A percentile compares a stretch with the other conserved stretches of the same genome.
Evolutionary conservation across 2,888 invertebrate genomes (phyloP).

Genomic region (Cynaeus angustus): DNA sequence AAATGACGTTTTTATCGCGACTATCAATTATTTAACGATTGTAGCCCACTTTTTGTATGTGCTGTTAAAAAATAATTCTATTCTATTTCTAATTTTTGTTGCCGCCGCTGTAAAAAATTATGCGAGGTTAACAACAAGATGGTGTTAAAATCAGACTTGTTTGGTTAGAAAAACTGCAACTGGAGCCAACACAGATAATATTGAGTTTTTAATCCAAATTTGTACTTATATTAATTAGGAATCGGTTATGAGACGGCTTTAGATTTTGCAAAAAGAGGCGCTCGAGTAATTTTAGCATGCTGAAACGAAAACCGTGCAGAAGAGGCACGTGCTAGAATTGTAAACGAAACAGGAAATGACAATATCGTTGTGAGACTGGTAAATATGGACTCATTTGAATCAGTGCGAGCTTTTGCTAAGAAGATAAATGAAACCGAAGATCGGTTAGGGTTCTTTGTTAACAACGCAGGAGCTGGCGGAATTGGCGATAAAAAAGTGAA

Average conservation of each 20-base stretch:
- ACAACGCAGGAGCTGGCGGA: constrained; percentile 70
- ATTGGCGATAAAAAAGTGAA: constrained; percentile 62
- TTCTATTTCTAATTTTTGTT: too few relatives aligned
- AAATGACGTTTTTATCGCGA: too few relatives aligned
- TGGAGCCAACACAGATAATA: too few relatives aligned
- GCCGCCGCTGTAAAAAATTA: too few relatives aligned
- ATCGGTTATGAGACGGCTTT: constrained; percentile 65
- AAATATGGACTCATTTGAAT: constrained; percentile 59
- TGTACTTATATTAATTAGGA: too few relatives aligned
- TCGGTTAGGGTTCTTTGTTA: constrained; percentile 68
- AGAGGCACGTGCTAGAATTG: constrained; percentile 50
- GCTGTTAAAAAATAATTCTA: too few relatives aligned
- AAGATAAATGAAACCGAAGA: constrained; percentile 64
- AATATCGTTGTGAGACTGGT: constrained; percentile 59
- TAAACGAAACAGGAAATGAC: constrained; percentile 53
- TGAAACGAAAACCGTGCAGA: constrained; percentile 62
- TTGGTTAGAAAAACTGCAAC: too few relatives aligned
- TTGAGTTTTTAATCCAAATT: too few relatives aligned
- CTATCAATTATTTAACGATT: too few relatives aligned
- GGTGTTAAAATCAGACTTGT: too few relatives aligned
- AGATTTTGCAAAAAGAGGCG: constrained; percentile 69
- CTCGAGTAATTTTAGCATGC: constrained; percentile 72
- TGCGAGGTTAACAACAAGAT: too few relatives aligned
- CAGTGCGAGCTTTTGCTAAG: constrained; percentile 70
- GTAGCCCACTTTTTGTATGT: too few relatives aligned